Base-by-base conservation (phyloP, 1,140 invertebrate genomes). In the Helicorthomorpha holstii region DNA sequence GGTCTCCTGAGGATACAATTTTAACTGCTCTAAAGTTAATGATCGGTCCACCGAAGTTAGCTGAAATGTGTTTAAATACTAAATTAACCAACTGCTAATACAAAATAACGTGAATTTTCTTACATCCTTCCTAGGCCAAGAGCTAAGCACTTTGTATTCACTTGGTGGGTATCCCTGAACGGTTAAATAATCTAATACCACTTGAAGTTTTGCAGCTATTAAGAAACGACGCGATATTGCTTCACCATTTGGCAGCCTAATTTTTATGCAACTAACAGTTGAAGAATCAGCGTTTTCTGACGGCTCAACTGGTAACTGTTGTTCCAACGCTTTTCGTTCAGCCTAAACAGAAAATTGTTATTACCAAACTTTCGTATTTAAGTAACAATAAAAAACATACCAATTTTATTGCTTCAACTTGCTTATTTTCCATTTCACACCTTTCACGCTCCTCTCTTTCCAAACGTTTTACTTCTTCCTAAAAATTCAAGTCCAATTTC, bases 101-200 rank as follows among this genome's bases (percentile, higher is more conserved):
- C 25, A 48, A 26, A n/a, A 2, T 21, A 54, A 1, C 41, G 19
- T 25, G 51, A 58, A 3, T 61, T 24, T 60, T 79, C 80, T 82
- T 72, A 85, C 82, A 77, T 93, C 89, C 76, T 82, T 80, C 65
- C 88, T 78, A 63, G 90, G 90, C 83, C 84, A 93, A 64, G 84
- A 86, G 59, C 81, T 81, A 56, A 93, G 80, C 45, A 93, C 79
- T 76, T 93, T 94, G 65, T 82, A 93, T 62, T 90, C 85, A 61
- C 85, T 81, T 55, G 77, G 75, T 51, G 83, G 81, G 69, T 80
- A 93, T 43, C 89, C 89, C 73, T 87, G 75, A 23, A 87, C 83
- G 41, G 82, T 78, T 27, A 93, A 75, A 70, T 78, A 93, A 67
- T 91, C 83, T 55, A 93, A 71, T 58, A 94, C 69, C 54, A 78